A percentile compares a stretch with the other conserved stretches of the same genome.
Conservation (phyloP, 2,113 vertebrate genomes). For the Murina feae region DNA sequence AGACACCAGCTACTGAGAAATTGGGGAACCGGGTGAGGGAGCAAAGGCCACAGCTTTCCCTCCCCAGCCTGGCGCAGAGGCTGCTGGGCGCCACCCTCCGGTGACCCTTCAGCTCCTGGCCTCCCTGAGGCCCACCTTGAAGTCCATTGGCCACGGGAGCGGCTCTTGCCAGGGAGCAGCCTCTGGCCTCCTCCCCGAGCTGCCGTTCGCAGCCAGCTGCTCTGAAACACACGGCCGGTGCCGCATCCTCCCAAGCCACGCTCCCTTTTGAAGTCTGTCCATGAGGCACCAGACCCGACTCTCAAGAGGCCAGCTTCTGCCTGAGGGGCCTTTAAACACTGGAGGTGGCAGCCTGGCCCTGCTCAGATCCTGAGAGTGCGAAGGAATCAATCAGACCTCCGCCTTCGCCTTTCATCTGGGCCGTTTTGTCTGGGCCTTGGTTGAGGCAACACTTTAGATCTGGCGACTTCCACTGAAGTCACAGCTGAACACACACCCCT, state of each 20-base stretch:
- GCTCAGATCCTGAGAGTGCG: neutral
- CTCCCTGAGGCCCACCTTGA: neutral
- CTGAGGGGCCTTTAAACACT: neutral
- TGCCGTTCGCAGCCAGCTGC: neutral
- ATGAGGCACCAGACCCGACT: neutral
- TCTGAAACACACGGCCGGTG: accelerated
- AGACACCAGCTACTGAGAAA: constrained; percentile 3
- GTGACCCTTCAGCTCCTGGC: neutral
- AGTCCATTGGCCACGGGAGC: neutral
- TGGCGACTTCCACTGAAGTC: neutral
- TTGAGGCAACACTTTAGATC: neutral
- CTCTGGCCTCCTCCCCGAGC: neutral
- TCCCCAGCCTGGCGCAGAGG: neutral
- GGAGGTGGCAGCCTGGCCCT: neutral
- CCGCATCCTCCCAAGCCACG: accelerated
- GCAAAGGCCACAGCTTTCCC: neutral
- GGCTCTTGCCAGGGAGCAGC: neutral
- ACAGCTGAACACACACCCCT: neutral
- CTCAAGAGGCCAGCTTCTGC: neutral
- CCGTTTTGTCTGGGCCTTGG: neutral
- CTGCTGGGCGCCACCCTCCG: neutral
- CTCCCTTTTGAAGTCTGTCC: neutral
- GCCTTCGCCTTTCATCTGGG: neutral
- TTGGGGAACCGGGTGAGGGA: neutral
- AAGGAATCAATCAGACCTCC: neutral